Conservation (phyloP, 2,888 invertebrate species). For the Acleris emargana region DNA sequence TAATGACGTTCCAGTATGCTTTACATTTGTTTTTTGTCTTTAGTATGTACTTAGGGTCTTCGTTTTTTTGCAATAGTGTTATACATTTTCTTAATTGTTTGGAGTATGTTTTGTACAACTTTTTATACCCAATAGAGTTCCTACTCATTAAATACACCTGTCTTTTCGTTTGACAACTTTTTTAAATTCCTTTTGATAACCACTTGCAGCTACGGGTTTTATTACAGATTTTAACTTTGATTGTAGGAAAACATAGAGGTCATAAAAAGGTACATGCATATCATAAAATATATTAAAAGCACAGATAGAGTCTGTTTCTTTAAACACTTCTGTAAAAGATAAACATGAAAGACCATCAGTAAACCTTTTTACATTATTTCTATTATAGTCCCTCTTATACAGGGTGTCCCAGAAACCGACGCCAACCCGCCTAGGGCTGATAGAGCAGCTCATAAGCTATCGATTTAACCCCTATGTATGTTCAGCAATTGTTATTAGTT, state of each 20-base stretch:
- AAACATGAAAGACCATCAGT: not conserved
- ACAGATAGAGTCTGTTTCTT: not conserved
- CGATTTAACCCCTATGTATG: too few relatives aligned
- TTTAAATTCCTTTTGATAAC: slow-evolving; percentile 17
- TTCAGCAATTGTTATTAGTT: too few relatives aligned
- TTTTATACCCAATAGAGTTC: not conserved
- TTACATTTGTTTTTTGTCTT: not conserved
- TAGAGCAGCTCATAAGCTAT: too few relatives aligned
- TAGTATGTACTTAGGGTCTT: not conserved
- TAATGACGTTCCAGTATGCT: not conserved
- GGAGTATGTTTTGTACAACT: not conserved
- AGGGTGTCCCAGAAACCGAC: too few relatives aligned
- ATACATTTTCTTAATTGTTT: not conserved
- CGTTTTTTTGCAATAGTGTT: not conserved
- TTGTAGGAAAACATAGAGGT: slow-evolving; percentile 9
- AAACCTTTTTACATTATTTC: not conserved
- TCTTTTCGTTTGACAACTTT: slow-evolving; percentile 3
- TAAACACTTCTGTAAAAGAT: not conserved
- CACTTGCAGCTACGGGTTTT: not conserved
- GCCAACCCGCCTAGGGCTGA: too few relatives aligned
- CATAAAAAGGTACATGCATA: slow-evolving; percentile 3
- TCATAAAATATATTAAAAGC: slow-evolving; percentile 10
- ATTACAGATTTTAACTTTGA: slow-evolving; percentile 1
- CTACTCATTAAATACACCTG: not conserved
- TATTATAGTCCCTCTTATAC: not conserved